Base-by-base conservation (phyloP, 2,113 vertebrate species). In the Proteles cristata region DNA sequence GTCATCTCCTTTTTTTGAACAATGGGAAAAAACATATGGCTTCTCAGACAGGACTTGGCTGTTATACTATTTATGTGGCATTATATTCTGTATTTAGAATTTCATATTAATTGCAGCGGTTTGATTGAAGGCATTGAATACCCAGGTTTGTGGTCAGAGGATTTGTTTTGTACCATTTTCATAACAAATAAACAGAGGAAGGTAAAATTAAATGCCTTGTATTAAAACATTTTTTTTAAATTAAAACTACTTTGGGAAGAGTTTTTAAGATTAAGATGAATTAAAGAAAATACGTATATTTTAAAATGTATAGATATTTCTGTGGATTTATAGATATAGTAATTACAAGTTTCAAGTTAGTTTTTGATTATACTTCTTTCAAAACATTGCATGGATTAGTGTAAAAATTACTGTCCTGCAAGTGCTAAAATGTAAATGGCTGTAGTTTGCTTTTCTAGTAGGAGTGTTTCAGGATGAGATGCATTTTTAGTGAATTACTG, bases 1-100 rank as follows among this genome's bases (percentile, higher is more conserved):
- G 99, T 99, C 99, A 99, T 99, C 99, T 99, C 99, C 99, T 99
- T 99, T 99, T 99, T 99, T 99, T 99, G 99, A 99, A 99, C 99
- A 99, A 99, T 99, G 99, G 99, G 99, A 99, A 99, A 99, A 99
- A 99, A 99, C 99, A 99, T 99, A 99, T 99, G 99, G 99, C 99
- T 99, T 99, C 99, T 99, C 99, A 99, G 99, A 99, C 99, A 99
- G 99, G 99, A 99, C 98, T 99, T 99, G 99, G 99, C 99, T 99
- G 98, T 99, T 99, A 97, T 88, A 97, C 98, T 99, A 99, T 99
- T 99, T 99, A 99, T 99, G 99, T 99, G 99, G 98, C 98, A 99
- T 99, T 99, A 98, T 99, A 99, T 98, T 99, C 98, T 99, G 98
- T 99, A 99, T 99, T 99, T 99, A 99, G 98, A 99, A 99, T 99